phyloP scores from a whole-genome alignment of 2,113 vertebrate species.

The Alosa alosa region DNA sequence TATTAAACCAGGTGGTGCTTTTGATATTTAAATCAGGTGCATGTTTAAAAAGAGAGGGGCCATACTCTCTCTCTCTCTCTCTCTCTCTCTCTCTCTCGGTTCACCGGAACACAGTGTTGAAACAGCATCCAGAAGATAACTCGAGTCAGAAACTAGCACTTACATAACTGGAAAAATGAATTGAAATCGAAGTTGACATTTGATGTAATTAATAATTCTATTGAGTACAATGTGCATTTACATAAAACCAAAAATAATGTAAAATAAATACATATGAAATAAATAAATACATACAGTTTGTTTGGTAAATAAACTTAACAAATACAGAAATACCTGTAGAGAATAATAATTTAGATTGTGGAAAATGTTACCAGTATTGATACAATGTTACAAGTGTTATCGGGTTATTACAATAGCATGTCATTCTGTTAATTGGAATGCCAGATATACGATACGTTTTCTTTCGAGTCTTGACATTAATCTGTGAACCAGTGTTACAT shows the following conservation, averaged over 20 bases:
- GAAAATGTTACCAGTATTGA: too few relatives aligned
- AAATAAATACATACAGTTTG: background rate
- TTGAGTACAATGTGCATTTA: background rate
- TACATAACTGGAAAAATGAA: background rate
- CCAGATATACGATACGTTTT: too few relatives aligned
- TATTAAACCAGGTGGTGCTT: constrained; percentile 37
- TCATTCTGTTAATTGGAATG: too few relatives aligned
- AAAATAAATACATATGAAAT: background rate
- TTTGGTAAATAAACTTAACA: background rate
- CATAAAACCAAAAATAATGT: background rate
- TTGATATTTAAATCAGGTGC: constrained; percentile 46
- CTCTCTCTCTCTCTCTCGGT: constrained; percentile 17
- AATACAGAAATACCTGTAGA: background rate
- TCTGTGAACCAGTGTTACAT: too few relatives aligned
- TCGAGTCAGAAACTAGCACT: background rate
- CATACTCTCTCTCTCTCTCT: background rate
- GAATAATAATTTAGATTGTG: background rate
- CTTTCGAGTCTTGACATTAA: too few relatives aligned
- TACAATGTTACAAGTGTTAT: too few relatives aligned
- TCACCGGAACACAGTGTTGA: background rate
- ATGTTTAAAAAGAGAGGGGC: constrained; percentile 36
- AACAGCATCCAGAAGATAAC: background rate
- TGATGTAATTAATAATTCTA: background rate
- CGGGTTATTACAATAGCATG: too few relatives aligned
- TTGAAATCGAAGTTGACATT: background rate